phyloP scores from a whole-genome alignment of 37 sponge, comb jelly and placozoan genomes.

The Hormiphora californensis region DNA sequence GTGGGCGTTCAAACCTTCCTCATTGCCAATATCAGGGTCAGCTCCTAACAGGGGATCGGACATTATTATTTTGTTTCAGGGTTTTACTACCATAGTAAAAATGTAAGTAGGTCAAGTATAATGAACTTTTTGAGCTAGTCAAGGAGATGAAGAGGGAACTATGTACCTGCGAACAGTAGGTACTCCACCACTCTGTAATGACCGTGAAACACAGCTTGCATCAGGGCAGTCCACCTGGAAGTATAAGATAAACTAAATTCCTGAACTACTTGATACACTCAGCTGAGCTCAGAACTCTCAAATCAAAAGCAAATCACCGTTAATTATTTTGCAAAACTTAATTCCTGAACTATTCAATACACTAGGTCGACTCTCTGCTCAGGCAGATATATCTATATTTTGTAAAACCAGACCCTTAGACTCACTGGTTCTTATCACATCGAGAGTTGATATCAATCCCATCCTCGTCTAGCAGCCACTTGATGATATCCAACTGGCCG shows the following conservation, averaged over 20 bases:
- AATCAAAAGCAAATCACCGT: too few species aligned
- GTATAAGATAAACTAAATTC: too few species aligned
- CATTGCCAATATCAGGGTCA: background rate
- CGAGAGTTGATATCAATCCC: constrained; percentile 24
- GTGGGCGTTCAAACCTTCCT: background rate
- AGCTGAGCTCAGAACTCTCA: too few species aligned
- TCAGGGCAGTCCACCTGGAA: constrained; percentile 30
- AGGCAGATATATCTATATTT: too few species aligned
- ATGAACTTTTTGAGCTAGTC: background rate
- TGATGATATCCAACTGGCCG: background rate
- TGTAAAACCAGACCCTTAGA: too few species aligned
- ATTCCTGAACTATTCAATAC: too few species aligned
- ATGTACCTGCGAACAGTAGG: constrained; percentile 21
- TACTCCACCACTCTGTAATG: constrained; percentile 8
- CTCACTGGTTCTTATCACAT: constrained; percentile 12
- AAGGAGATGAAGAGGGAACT: too few species aligned
- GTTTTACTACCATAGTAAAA: background rate
- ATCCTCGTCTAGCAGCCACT: constrained; percentile 23
- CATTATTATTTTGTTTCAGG: background rate
- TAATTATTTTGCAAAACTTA: too few species aligned
- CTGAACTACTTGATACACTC: too few species aligned
- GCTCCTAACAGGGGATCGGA: background rate
- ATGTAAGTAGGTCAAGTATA: too few species aligned
- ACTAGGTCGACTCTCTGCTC: too few species aligned
- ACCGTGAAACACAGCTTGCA: constrained; percentile 41